phyloP scores from a whole-genome alignment of 35 echinoderm and acorn worm species.

The Ophiothrix spiculata region DNA sequence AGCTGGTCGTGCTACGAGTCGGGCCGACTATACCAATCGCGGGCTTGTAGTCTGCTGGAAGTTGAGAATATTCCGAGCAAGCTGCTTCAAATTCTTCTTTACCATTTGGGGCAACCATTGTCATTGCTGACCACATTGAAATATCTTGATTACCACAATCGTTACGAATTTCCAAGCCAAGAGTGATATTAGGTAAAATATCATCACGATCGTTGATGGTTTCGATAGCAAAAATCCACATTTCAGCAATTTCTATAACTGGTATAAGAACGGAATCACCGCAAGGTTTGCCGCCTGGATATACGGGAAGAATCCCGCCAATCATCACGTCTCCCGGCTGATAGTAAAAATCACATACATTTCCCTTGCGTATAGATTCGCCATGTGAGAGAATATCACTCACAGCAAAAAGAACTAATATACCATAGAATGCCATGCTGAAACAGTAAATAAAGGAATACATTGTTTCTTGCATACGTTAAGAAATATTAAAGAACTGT shows the following conservation, averaged over 20 bases:
- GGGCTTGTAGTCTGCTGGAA: not conserved
- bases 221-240: not conserved
- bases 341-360: not conserved
- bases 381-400: too few species aligned
- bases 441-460: too few species aligned
- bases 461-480: too few species aligned
- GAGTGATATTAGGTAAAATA: not conserved
- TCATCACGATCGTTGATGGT: not conserved
- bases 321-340: not conserved
- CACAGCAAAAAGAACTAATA: too few species aligned
- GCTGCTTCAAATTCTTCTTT: not conserved
- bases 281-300: not conserved
- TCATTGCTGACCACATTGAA: not conserved
- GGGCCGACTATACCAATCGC: slow-evolving; percentile 59
- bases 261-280: not conserved
- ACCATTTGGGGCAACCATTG: not conserved
- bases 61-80: not conserved
- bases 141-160: slow-evolving; percentile 7
- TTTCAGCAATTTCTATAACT: not conserved
- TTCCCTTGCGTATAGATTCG: too few species aligned
- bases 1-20: slow-evolving; percentile 45
- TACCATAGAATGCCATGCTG: too few species aligned
- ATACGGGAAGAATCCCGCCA: not conserved
- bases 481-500: too few species aligned
- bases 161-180: not conserved